Percentiles rank a stretch among this genome's conserved stretches.
These are phyloP conservation scores for Arrhopalites spinosus DNA, from an alignment of 2,888 invertebrate genomes.

Conservation along the genomic window DNA sequence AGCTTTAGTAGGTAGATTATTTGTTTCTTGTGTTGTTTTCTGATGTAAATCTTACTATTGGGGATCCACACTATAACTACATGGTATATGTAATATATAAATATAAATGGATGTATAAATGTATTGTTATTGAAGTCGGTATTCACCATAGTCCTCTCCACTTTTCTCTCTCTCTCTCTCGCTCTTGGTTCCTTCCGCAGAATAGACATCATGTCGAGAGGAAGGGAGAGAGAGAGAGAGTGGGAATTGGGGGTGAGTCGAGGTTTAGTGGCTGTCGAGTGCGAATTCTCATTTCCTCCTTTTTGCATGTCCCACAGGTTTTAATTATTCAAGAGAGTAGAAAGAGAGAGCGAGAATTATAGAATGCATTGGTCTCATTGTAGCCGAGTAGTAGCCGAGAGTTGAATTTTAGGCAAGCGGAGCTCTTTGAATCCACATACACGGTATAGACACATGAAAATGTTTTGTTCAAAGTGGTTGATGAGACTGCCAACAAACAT, in stretches of 20 bases:
- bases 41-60: conserved; percentile 2
- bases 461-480: conserved; percentile 25
- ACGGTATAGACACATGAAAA: not conserved
- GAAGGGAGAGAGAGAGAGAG: conserved; percentile 20
- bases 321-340: conserved; percentile 55
- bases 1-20: conserved; percentile 2
- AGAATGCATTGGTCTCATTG: conserved; percentile 18
- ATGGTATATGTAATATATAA: not conserved
- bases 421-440: conserved; percentile 17
- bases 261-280: conserved; percentile 33
- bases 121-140: not conserved
- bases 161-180: conserved; percentile 19
- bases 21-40: conserved; percentile 15
- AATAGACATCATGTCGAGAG: conserved; percentile 41
- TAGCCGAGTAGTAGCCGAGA: not conserved
- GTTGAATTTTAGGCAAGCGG: conserved; percentile 18
- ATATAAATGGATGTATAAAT: not conserved
- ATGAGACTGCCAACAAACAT: conserved; percentile 13
- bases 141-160: conserved; percentile 9
- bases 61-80: not conserved
- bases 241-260: conserved; percentile 19
- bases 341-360: conserved; percentile 1
- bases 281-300: conserved; percentile 55
- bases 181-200: conserved; percentile 23
- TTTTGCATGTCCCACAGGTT: conserved; percentile 56